These are phyloP conservation scores for Coracias cyanogaster DNA, from an alignment of 2,797 vertebrate genomes.

Conservation along the genomic window DNA sequence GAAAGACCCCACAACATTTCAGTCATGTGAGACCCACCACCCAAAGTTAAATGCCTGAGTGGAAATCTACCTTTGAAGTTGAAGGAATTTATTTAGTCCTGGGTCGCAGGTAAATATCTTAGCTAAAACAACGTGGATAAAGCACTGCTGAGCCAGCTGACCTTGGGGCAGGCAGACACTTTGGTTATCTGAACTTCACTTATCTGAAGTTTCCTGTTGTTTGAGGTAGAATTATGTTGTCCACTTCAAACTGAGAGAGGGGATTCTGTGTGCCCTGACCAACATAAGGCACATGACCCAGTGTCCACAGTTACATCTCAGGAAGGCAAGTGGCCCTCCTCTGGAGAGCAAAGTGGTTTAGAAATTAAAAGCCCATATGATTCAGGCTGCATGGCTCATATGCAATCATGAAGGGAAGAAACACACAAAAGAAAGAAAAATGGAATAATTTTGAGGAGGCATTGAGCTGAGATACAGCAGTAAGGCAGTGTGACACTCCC, in stretches of 20 bases:
- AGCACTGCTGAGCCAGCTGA: slow-evolving; percentile 47
- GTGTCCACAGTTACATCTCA: not conserved
- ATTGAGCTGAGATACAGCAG: not conserved
- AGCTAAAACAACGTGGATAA: slow-evolving; percentile 1
- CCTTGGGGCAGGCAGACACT: slow-evolving; percentile 13
- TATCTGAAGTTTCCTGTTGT: slow-evolving; percentile 34
- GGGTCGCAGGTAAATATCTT: not conserved
- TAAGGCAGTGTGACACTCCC: not conserved
- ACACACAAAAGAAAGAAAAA: not conserved
- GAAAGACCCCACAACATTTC: not conserved
- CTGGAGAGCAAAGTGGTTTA: not conserved
- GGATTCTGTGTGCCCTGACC: not conserved
- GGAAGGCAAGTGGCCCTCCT: not conserved
- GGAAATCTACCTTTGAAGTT: not conserved
- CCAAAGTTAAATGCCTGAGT: not conserved
- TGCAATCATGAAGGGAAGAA: not conserved
- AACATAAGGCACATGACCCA: not conserved
- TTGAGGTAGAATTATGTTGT: slow-evolving; percentile 32
- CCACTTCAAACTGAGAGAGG: not conserved
- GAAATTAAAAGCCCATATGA: not conserved
- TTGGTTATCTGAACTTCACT: slow-evolving; percentile 43
- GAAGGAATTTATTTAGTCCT: slow-evolving; percentile 26
- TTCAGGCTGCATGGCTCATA: not conserved
- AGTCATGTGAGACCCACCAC: not conserved
- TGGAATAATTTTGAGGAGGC: not conserved